These are phyloP conservation scores for Clitarchus hookeri DNA, from an alignment of 2,888 invertebrate genomes.

Conservation along the genomic window DNA sequence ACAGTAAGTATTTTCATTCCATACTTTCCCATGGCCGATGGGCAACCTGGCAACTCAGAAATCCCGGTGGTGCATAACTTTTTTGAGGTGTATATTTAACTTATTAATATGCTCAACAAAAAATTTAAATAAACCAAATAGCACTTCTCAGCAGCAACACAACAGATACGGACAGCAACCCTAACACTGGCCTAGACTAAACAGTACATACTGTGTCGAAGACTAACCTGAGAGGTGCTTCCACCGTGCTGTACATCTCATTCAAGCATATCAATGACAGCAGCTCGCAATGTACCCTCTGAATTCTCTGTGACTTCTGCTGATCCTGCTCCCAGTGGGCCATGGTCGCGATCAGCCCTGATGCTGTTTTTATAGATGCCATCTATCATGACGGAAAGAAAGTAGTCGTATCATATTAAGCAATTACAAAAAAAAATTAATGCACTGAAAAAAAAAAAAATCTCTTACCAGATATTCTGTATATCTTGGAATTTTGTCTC, in stretches of 20 bases:
- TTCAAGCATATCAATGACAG: background rate
- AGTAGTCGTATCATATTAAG: background rate
- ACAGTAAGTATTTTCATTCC: too few relatives aligned
- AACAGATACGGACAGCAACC: background rate
- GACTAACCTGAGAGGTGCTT: background rate
- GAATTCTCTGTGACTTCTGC: background rate
- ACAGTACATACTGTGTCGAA: background rate
- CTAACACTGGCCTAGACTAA: background rate
- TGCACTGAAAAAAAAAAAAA: too few relatives aligned
- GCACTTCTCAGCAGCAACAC: too few relatives aligned
- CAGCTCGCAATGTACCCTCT: background rate
- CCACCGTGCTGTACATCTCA: background rate
- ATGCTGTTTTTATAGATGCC: background rate
- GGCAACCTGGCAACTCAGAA: too few relatives aligned
- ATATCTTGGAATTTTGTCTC: background rate
- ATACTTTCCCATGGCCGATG: too few relatives aligned
- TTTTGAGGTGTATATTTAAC: too few relatives aligned
- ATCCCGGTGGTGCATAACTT: too few relatives aligned
- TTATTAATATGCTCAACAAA: too few relatives aligned
- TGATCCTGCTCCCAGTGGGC: background rate
- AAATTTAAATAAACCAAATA: too few relatives aligned
- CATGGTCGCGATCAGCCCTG: background rate
- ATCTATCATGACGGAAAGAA: background rate
- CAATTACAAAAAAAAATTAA: background rate
- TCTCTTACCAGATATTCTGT: background rate